Base-by-base conservation (phyloP, 1,140 invertebrate species). In the Ylistrum balloti region DNA sequence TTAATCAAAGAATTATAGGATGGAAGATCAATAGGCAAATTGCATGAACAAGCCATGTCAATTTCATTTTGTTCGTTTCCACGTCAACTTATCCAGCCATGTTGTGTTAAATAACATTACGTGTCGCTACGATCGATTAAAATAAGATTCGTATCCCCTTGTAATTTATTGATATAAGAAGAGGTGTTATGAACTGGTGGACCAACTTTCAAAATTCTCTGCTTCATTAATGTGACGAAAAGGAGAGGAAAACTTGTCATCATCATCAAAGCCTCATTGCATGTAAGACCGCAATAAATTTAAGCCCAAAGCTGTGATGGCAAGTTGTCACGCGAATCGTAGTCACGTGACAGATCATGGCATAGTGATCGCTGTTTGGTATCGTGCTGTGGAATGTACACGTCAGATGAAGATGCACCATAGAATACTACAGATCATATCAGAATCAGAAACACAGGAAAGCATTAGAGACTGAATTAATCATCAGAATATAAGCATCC, bases 51-150 rank as follows among this genome's bases (percentile, higher is more conserved):
- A 74, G 56, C 56, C 56, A 74, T 74, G 56, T 74, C 56, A 74
- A 74, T 74, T 74, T 74, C 22, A 74, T 74, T 74, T 74, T 74
- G 56, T 74, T 74, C 56, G 56, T n/a, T 74, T 74, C 5, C 56
- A 74, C 22, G 56, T 74, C 28, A 74, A 74, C 56, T 74, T 74
- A 74, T n/a, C 56, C 56, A 74, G 56, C 56, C 56, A 74, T 74
- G 56, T n/a, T 74, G 56, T 74, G 56, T 74, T 74, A 74, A 74
- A 74, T 74, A 74, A 74, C 56, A 74, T n/a, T 74, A 74, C 56
- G 56, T 74, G 56, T 74, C 56, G 56, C 56, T 74, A 17, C 56
- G 22, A 74, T 74, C 56, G 56, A 74, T 74, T 74, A 74, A 74
- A 74, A 74, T 22, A 28, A 74, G 56, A 74, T 74, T 74, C 56